Base-by-base conservation (phyloP, 2,797 vertebrate species). In the Myioborus miniatus region DNA sequence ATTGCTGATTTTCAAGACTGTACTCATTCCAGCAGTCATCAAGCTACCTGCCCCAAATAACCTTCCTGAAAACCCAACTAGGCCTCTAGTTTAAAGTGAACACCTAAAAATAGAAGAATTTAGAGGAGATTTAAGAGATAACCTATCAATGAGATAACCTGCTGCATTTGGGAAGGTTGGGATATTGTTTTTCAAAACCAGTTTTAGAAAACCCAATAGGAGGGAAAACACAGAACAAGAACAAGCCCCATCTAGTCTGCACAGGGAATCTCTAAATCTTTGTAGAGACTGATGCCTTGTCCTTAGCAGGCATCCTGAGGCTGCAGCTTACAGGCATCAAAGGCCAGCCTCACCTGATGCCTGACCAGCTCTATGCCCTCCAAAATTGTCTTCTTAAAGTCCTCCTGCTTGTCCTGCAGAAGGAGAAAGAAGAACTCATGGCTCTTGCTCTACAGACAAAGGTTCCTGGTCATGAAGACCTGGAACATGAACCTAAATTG, bases 391-490 rank as follows among this genome's bases (percentile, higher is more conserved):
- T 94, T 96, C 93, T 59, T 81, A 64, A 92, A 94, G 92, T 96
- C 93, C 96, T 97, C 96, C 96, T 97, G 96, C 92, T 97, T 97
- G 93, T 97, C 95, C 96, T 96, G 94, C 30, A 52, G 96, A 97
- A 97, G 96, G 90, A 97, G 96, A 97, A 96, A 97, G 90, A 97
- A 97, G 22, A 97, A 97, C 94, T 97, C 97, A 97, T n/a, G 27
- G 96, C 83, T 97, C 92, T 94, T 88, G 86, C 86, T 95, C 96
- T 96, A 96, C 93, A 97, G 90, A 91, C 17, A 53, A 94, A 85
- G 29, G 30, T 72, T 90, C 77, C 87, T 93, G 95, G 96, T 86
- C 96, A 85, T 96, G 97, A 97, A 98, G 96, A 97, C 95, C 96
- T 91, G 81, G 96, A 95, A 94, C 9, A 2, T 58, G 53, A 95